phyloP scores from a whole-genome alignment of 2,113 vertebrate genomes.

The Sturnira hondurensis region DNA sequence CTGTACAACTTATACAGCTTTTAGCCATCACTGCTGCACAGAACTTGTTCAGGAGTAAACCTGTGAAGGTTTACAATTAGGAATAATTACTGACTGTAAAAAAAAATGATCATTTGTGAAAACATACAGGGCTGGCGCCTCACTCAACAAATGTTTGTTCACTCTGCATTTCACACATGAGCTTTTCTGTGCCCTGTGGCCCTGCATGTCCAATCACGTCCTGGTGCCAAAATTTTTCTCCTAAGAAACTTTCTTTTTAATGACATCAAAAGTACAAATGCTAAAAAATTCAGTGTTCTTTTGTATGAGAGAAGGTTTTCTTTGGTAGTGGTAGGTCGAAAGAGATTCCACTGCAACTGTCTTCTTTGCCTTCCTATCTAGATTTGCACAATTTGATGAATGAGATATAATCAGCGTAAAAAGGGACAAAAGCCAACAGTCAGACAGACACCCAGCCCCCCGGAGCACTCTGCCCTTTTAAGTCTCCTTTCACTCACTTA shows the following conservation, averaged over 20 bases:
- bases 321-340: not conserved
- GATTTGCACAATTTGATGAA: not conserved
- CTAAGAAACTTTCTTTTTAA: not conserved
- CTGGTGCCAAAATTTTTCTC: not conserved
- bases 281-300: not conserved
- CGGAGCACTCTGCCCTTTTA: not conserved
- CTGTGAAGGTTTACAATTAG: not conserved
- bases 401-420: not conserved
- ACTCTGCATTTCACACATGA: not conserved
- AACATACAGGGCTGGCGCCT: not conserved
- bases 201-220: not conserved
- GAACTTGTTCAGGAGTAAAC: not conserved
- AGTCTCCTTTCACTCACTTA: not conserved
- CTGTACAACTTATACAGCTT: not conserved
- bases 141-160: not conserved
- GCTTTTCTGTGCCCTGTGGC: not conserved
- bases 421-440: not conserved
- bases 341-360: not conserved
- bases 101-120: not conserved
- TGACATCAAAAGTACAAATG: not conserved
- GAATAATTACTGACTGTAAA: not conserved
- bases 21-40: fast-evolving
- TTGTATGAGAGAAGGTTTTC: not conserved
- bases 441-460: not conserved
- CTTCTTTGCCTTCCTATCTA: not conserved